Evolutionary conservation across 37 sponge, comb jelly and placozoan species (phyloP), one percentile per base, ranked within the genome.

Genomic region (Haliclona indistincta): DNA sequence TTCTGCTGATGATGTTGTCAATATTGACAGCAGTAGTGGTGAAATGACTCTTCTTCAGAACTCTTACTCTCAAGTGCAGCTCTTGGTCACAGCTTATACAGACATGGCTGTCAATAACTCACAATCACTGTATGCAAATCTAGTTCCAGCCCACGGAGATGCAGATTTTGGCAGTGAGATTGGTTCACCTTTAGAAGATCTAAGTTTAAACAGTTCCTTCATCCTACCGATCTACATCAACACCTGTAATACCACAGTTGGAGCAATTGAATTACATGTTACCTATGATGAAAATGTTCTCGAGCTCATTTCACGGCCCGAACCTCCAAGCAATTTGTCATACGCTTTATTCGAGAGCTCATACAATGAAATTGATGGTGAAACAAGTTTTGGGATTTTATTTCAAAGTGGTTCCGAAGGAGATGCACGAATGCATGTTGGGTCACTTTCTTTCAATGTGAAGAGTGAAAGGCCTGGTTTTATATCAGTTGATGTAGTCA

Each of bases 101-200:
- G 28, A 58, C 7, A n/a, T 25, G 26, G 7, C 60, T 25, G 38
- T 63, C 23, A 5, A 0, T 0, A 47, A 38, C 38, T 17, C 28
- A 45, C 39, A 58, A 8, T 42, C 63, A 17, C 19, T 53, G 13
- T n/a, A 45, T 28, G 67, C 64, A 26, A 79, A 89, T 51, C 13
- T 89, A 0, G 49, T 61, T 13, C 80, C 90, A 45, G 56, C 19
- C 28, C 26, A 84, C 26, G 85, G 90, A 44, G 84, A 83, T 49
- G 60, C 79, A 7, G 90, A 89, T 53, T 32, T 90, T 30, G 79
- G 79, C 20, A 65, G 32, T 26, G 56, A 65, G 28, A 25, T 2
- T 54, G 74, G 58, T 37, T 62, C 33, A 1, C 32, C 45, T 11
- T 32, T 70, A 2, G 49, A 36, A n/a, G 69, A 49, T 11, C 40